phyloP scores from a whole-genome alignment of 2,113 vertebrate genomes.

The Diadophis punctatus region DNA sequence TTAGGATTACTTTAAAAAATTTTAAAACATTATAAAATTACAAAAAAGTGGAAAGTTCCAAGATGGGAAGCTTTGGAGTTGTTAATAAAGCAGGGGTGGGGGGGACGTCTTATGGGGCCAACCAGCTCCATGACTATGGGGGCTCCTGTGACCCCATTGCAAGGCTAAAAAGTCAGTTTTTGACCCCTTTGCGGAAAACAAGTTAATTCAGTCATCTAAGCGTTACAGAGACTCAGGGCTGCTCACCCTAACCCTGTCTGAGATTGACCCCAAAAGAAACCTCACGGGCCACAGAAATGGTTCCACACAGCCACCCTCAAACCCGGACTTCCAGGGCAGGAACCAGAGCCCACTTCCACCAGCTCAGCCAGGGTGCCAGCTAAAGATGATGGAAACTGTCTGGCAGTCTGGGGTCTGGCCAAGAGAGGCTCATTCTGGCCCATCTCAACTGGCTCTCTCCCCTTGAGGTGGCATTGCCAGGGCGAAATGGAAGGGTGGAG shows the following conservation, averaged over 20 bases:
- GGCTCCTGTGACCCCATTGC: rapidly evolving
- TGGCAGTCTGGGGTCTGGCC: background rate
- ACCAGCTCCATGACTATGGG: background rate
- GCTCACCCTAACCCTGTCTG: background rate
- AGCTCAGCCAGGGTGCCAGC: background rate
- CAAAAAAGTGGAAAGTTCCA: background rate
- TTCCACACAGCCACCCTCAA: background rate
- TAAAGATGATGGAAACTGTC: background rate
- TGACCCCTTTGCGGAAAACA: background rate
- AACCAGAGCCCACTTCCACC: background rate
- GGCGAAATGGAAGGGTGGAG: background rate
- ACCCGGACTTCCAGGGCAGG: background rate
- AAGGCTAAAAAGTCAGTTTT: background rate
- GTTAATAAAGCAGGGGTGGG: background rate
- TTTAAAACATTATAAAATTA: background rate
- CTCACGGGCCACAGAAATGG: background rate
- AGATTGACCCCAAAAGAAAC: background rate
- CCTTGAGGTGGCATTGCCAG: background rate
- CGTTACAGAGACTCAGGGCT: background rate
- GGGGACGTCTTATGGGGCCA: background rate
- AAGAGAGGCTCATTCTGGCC: background rate
- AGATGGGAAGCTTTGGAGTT: background rate
- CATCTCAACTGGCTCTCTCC: background rate
- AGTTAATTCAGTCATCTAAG: background rate
- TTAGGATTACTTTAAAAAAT: background rate